Percentiles rank a stretch among this genome's conserved stretches.
Evolutionary conservation across 2,113 vertebrate species (phyloP).

Genomic region (Oophaga pumilio): DNA sequence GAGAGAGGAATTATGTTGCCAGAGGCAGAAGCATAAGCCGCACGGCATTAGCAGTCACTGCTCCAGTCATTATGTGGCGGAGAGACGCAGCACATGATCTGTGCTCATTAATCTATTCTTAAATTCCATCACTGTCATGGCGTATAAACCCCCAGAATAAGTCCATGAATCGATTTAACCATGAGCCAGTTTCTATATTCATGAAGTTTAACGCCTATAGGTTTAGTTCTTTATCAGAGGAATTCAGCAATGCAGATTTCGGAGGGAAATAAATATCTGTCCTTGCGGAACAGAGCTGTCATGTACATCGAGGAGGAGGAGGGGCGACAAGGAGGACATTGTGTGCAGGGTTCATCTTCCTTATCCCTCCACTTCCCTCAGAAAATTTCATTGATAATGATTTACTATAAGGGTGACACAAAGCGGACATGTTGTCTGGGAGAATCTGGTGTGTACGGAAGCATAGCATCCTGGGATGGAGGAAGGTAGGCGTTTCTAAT

Average conservation of each 20-base stretch:
- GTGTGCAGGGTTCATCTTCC: not conserved
- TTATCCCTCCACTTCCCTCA: too few relatives aligned
- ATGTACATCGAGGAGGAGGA: not conserved
- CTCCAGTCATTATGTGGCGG: slow-evolving; percentile 41
- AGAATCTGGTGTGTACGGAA: not conserved
- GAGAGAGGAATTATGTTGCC: slow-evolving; percentile 41
- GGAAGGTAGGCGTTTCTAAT: not conserved
- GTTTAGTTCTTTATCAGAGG: slow-evolving; percentile 27
- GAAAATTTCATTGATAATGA: not conserved
- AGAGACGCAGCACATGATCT: not conserved
- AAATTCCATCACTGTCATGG: slow-evolving; percentile 28
- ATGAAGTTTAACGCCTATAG: not conserved
- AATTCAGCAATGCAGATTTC: slow-evolving; percentile 24
- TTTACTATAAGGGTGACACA: not conserved
- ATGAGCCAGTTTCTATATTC: slow-evolving; percentile 19
- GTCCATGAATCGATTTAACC: slow-evolving; percentile 15
- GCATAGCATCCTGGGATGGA: not conserved
- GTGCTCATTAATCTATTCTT: slow-evolving; percentile 37
- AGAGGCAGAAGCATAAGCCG: slow-evolving; percentile 9
- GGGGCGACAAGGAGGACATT: not conserved
- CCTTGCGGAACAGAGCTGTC: not conserved
- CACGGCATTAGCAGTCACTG: slow-evolving; percentile 18
- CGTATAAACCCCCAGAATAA: slow-evolving; percentile 19
- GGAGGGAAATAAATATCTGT: not conserved
- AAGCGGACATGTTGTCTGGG: not conserved